Evolutionary conservation across 2,888 invertebrate genomes (phyloP).

Genomic region (Pseudococcus jackbeardsleyi): DNA sequence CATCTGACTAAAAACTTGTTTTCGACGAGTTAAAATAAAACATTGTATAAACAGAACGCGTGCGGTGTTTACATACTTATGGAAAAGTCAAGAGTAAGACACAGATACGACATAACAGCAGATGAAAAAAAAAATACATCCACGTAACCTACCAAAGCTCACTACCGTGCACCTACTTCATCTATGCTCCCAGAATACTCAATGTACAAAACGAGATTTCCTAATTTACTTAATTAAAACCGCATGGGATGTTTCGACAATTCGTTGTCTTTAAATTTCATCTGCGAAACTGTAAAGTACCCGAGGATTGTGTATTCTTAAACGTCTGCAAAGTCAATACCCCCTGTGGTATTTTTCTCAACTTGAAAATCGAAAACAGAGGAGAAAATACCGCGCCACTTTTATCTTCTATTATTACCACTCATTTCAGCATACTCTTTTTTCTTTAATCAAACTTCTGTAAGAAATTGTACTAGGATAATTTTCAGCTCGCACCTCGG

Average conservation of each 20-base stretch:
- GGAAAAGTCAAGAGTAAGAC: not conserved
- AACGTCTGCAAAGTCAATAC: not conserved
- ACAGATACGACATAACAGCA: not conserved
- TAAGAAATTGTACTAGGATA: not conserved
- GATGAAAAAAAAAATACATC: not conserved
- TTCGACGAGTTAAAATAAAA: not conserved
- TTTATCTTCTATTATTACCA: not conserved
- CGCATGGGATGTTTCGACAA: not conserved
- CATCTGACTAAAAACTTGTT: not conserved
- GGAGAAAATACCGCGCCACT: not conserved
- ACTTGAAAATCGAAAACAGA: not conserved
- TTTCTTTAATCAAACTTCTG: slow-evolving; percentile 2
- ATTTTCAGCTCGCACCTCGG: not conserved
- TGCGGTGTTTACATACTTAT: not conserved
- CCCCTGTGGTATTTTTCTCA: not conserved
- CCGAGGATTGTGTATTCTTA: not conserved
- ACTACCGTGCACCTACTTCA: not conserved
- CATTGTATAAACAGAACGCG: slow-evolving; percentile 45
- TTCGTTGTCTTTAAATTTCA: not conserved
- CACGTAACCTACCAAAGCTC: not conserved
- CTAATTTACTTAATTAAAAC: not conserved
- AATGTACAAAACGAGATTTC: not conserved
- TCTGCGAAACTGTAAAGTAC: not conserved
- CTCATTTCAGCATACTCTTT: not conserved
- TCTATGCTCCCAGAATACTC: not conserved